These are phyloP conservation scores for Ranitomeya variabilis DNA, from an alignment of 2,113 vertebrate genomes.

Conservation along the genomic window DNA sequence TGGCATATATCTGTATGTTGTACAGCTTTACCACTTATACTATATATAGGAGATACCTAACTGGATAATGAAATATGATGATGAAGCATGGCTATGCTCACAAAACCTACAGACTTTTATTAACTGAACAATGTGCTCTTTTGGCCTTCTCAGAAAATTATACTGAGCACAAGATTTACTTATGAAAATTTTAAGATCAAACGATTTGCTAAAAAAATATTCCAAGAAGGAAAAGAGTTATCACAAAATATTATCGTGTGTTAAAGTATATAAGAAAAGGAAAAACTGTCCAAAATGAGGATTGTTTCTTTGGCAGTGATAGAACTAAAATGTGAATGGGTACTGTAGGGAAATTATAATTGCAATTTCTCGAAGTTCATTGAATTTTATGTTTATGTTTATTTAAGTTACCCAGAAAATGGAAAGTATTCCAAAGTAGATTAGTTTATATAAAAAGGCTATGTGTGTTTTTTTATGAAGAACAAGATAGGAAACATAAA, in stretches of 20 bases:
- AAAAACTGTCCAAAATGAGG: conserved; percentile 30
- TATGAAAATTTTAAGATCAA: neutral
- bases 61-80: neutral
- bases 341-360: conserved; percentile 48
- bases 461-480: conserved; percentile 61
- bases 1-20: neutral
- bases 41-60: neutral
- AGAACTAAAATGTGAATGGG: conserved; percentile 32
- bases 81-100: neutral
- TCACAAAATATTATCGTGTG: neutral
- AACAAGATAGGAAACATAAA: conserved; percentile 69
- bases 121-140: neutral
- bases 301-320: conserved; percentile 8
- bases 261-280: neutral
- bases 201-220: neutral
- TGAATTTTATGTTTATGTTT: conserved; percentile 72
- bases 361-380: conserved; percentile 52
- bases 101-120: neutral
- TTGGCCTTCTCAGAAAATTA: neutral
- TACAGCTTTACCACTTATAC: neutral
- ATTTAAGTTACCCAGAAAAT: conserved; percentile 71
- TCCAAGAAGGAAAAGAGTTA: neutral
- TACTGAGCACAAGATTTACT: neutral
- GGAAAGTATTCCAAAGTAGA: conserved; percentile 70
- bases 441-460: conserved; percentile 73